A percentile compares a stretch with the other conserved stretches of the same genome.
phyloP scores from a whole-genome alignment of 1,140 invertebrate species.

The Lucilia cuprina region DNA sequence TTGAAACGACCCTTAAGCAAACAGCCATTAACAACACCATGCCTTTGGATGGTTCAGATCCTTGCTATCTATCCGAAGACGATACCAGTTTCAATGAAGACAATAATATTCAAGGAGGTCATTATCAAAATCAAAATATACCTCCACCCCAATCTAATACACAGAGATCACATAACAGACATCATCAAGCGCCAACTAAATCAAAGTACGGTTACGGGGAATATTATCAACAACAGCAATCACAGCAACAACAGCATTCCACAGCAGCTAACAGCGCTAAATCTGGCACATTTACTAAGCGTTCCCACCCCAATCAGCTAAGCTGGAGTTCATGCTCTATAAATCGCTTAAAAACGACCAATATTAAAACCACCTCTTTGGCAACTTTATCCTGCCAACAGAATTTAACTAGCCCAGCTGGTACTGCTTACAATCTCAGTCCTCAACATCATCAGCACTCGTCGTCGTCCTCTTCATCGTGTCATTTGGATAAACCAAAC shows the following conservation, averaged over 20 bases:
- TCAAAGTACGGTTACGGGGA: neutral
- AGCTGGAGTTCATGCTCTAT: conserved; percentile 59
- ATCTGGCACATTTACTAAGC: conserved; percentile 34
- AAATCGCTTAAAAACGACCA: conserved; percentile 59
- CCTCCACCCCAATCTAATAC: conserved; percentile 38
- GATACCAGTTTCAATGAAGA: conserved; percentile 61
- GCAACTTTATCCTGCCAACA: conserved; percentile 57
- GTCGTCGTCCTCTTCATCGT: neutral
- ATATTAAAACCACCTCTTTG: conserved; percentile 61
- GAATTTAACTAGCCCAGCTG: conserved; percentile 52
- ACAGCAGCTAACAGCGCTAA: neutral
- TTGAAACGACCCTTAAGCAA: conserved; percentile 54
- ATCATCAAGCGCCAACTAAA: conserved; percentile 27
- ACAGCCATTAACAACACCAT: conserved; percentile 59
- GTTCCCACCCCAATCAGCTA: conserved; percentile 39
- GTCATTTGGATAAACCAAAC: neutral
- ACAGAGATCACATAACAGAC: conserved; percentile 25
- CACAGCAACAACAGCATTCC: conserved; percentile 33
- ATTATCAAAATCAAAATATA: conserved; percentile 39
- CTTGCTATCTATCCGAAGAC: conserved; percentile 47
- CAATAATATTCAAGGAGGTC: conserved; percentile 49
- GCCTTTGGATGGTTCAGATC: conserved; percentile 42
- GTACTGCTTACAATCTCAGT: conserved; percentile 45
- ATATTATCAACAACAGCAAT: conserved; percentile 27
- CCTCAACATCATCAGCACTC: conserved; percentile 37